Base-by-base conservation (phyloP, 2,797 vertebrate species). In the Molossus alvarezi region DNA sequence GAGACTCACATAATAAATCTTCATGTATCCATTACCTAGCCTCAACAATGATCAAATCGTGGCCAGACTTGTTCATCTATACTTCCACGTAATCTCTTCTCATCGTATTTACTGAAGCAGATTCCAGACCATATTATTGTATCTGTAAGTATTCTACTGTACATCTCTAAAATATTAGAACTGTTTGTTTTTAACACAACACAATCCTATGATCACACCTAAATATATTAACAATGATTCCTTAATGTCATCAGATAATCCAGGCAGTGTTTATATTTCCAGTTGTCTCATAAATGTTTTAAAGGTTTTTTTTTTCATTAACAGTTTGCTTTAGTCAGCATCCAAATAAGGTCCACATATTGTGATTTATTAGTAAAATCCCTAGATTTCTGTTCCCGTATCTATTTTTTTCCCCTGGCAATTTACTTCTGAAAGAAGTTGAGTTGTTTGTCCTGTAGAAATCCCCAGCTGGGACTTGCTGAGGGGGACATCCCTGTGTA, bases 391-490 rank as follows among this genome's bases (percentile, higher is more conserved):
- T 33, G 88, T 87, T 67, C 83, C 27, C 29, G 27, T 65, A 13
- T 72, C 57, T 94, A 53, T 62, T 64, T 90, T 41, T 8, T 0
- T 6, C 27, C n/a, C 10, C 29, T 81, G 51, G 37, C n/a, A 25
- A 57, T 60, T 55, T 88, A 79, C 73, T 94, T 94, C 60, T 86
- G 53, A 79, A 80, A 82, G 60, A 95, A 88, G 41, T 45, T 67
- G 37, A 4, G 4, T 57, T n/a, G 7, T 81, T 84, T 65, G 29
- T 77, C 45, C 18, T 64, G 9, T n/a, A 15, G 58, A 69, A 15
- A 77, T 85, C 72, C 64, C 37, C 2, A 1, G 11, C 8, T 67
- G 69, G 25, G 67, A 60, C 8, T 53, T 20, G 15, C 8, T 7
- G 7, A 58, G 81, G 53, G 51, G 33, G 33, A 53, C 53, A 64